phyloP scores from a whole-genome alignment of 2,888 invertebrate genomes.

The Microctonus brassicae region DNA sequence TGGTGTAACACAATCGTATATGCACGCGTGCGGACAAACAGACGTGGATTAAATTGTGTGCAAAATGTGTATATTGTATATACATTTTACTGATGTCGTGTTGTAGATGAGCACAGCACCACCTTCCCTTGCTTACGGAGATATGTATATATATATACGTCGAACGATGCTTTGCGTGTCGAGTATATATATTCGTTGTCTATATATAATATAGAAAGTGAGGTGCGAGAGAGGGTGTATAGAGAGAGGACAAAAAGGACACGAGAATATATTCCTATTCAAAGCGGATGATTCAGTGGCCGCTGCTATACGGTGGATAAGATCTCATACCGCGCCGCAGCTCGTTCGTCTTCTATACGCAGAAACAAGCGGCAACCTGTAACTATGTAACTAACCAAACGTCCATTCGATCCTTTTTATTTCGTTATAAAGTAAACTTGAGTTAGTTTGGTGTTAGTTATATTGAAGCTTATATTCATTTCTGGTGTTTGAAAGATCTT shows the following conservation, averaged over 20 bases:
- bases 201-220: conserved; percentile 51
- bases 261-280: conserved; percentile 57
- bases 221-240: conserved; percentile 41
- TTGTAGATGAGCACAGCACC: conserved; percentile 23
- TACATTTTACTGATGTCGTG: background rate
- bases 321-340: conserved; percentile 64
- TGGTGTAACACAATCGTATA: conserved; percentile 53
- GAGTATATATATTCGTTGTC: conserved; percentile 41
- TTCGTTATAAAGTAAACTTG: background rate
- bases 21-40: conserved; percentile 15
- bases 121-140: conserved; percentile 23
- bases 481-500: too few relatives aligned
- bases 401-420: conserved; percentile 10
- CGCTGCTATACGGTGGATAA: conserved; percentile 66
- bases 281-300: conserved; percentile 69
- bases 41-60: conserved; percentile 33
- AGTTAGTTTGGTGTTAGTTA: background rate
- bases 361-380: conserved; percentile 59
- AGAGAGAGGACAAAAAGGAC: conserved; percentile 50
- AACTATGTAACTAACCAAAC: conserved; percentile 57
- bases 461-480: too few relatives aligned
- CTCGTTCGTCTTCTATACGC: conserved; percentile 58
- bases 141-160: background rate
- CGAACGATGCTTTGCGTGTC: conserved; percentile 12
- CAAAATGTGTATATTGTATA: conserved; percentile 14